phyloP scores from a whole-genome alignment of 1,140 invertebrate genomes.

The Ctenoplectra terminalis region DNA sequence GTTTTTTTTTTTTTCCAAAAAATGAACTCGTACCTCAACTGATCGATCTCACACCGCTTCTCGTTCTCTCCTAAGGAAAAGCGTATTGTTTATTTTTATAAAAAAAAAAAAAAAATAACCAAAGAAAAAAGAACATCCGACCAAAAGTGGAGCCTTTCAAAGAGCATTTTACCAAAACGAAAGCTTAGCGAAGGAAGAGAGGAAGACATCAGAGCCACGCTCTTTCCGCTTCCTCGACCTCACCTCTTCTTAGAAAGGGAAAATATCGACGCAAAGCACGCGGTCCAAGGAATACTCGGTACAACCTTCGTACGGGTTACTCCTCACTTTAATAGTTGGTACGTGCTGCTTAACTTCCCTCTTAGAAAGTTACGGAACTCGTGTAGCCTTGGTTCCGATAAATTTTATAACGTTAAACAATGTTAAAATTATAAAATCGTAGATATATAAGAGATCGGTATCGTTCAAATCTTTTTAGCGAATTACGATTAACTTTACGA shows the following conservation, averaged over 20 bases:
- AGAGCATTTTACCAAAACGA: neutral
- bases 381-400: neutral
- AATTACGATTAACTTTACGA: neutral
- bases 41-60: neutral
- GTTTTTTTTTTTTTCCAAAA: neutral
- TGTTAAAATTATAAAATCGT: too few relatives aligned
- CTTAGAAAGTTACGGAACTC: neutral
- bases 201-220: too few relatives aligned
- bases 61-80: neutral
- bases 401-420: neutral
- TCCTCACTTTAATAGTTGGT: neutral
- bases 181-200: neutral
- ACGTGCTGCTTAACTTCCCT: neutral
- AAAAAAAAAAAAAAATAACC: neutral
- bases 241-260: neutral
- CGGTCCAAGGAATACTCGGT: neutral
- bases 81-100: slow-evolving; percentile 38
- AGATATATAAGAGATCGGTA: neutral
- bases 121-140: neutral
- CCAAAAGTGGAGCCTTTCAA: slow-evolving; percentile 28
- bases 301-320: neutral
- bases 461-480: neutral
- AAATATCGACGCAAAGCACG: neutral
- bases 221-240: neutral
- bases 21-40: neutral